Evolutionary conservation across 1,140 invertebrate genomes (phyloP).

Genomic region (Schlechtendalia chinensis): DNA sequence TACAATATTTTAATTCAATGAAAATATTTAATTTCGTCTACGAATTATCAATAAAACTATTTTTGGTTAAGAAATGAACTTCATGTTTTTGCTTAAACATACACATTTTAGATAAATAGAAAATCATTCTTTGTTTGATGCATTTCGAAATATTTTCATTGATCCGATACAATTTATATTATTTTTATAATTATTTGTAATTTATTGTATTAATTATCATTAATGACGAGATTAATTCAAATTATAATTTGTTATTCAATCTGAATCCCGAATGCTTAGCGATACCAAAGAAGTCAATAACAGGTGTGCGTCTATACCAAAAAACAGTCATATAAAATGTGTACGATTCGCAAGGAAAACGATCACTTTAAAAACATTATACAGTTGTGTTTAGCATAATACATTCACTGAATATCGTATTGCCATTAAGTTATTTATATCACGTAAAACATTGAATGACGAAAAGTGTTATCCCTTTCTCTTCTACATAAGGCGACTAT

Average conservation of each 20-base stretch:
- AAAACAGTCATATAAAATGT: neutral
- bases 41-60: no score
- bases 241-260: constrained; percentile 11
- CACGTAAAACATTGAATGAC: constrained; percentile 26
- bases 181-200: no score
- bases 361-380: constrained; percentile 2
- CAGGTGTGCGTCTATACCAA: constrained; percentile 15
- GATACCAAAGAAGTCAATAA: neutral
- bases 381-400: constrained; percentile 4
- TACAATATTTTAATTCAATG: no score
- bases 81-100: no score
- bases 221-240: neutral
- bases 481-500: no score
- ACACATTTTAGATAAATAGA: no score
- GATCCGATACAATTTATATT: no score
- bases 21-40: no score
- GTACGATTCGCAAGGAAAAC: neutral
- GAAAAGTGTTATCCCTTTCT: constrained; percentile 1
- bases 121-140: no score
- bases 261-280: neutral
- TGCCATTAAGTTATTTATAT: constrained; percentile 9
- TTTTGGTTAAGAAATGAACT: no score
- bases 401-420: neutral
- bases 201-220: no score
- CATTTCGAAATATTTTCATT: no score